Base-by-base conservation (phyloP, 2,797 vertebrate genomes). In the Rhinichthys osculus region DNA sequence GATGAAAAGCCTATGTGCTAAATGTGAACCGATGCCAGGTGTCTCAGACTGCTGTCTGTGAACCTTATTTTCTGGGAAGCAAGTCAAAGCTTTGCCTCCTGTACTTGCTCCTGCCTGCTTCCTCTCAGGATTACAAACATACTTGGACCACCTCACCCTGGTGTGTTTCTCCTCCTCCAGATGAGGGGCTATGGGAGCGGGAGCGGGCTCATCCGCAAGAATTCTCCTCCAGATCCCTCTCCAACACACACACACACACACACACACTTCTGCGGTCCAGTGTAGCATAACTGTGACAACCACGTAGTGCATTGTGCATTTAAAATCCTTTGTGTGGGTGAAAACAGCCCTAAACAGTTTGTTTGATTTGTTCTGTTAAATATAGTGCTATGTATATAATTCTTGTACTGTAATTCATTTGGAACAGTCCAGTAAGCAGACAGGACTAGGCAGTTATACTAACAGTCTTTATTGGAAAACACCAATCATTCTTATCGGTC, bases 151-250 rank as follows among this genome's bases (percentile, higher is more conserved):
- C 19, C 40, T 86, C 79, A 81, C 40, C 23, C 72, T 82, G 62
- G 78, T 87, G 87, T 87, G 87, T 59, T 89, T 85, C 72, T 89
- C 83, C 72, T 74, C 59, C 44, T 89, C 85, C 89, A 90, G 87
- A 91, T 90, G 90, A 88, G 88, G 84, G 50, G 69, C 47, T 82
- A 38, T 54, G 71, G 76, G 64, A 87, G 16, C 9, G 85, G 62
- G 54, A 87, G 19, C 1, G 84, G 54, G 71, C 71, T 90, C 81
- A 78, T 85, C 71, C 70, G 80, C 72, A 78, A 40, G 81, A 78
- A 71, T 79, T 79, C 33, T 84, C 64, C 66, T 67, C 66, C 79
- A 54, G 47, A 81, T 78, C 77, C 40, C 73, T 84, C 78, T 76
- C 73, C 30, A 23, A 1, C 82, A 38, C 17, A 66, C 78, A 86